Conservation (phyloP, 2,888 invertebrate species). For the Drosophila subsilvestris region DNA sequence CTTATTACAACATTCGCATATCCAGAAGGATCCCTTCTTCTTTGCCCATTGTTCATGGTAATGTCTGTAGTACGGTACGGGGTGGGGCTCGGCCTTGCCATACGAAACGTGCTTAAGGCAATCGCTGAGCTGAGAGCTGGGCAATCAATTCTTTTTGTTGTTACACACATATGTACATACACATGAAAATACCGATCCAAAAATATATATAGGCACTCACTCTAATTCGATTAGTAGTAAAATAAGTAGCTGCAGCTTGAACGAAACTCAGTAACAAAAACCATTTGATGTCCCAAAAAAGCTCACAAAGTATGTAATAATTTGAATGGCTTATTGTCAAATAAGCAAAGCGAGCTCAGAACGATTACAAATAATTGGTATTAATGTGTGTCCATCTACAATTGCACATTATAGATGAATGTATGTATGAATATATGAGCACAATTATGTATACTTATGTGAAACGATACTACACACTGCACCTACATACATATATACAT, state of each 20-base stretch:
- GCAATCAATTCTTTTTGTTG: not conserved
- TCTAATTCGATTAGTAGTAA: not conserved
- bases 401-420: not conserved
- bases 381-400: not conserved
- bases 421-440: not conserved
- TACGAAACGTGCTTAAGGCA: too few species aligned
- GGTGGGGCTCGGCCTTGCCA: not conserved
- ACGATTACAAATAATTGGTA: not conserved
- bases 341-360: not conserved
- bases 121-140: too few species aligned
- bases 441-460: not conserved
- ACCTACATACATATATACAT: too few species aligned
- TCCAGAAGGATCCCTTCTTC: not conserved
- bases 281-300: not conserved
- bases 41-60: not conserved
- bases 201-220: not conserved
- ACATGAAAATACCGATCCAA: not conserved
- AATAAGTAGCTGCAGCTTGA: not conserved
- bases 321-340: not conserved
- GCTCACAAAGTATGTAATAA: not conserved
- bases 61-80: not conserved
- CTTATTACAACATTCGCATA: not conserved
- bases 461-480: too few species aligned
- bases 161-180: not conserved
- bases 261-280: not conserved